Conservation (phyloP, 1,140 invertebrate species). For the Zophobas morio region DNA sequence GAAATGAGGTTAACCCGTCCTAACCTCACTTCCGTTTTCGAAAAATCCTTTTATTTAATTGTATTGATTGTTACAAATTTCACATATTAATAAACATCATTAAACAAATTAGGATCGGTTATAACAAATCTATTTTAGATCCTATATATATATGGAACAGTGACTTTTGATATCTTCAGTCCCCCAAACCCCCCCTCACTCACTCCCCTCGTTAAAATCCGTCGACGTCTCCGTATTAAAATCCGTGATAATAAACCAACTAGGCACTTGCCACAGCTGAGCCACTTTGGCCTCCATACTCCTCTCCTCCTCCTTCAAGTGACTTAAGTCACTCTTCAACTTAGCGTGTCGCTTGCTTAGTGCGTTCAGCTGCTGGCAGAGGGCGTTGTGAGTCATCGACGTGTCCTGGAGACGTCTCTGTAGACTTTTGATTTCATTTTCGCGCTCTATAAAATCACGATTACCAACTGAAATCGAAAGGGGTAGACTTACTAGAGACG, state of each 20-base stretch:
- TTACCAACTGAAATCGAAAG: conserved; percentile 15
- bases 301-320: conserved; percentile 61
- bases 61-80: no score
- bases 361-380: conserved; percentile 60
- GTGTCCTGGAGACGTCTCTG: conserved; percentile 59
- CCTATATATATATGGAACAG: no score
- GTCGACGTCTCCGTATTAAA: conserved; percentile 48
- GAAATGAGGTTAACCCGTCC: no score
- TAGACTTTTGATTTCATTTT: conserved; percentile 63
- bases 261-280: conserved; percentile 65
- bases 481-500: conserved; percentile 62
- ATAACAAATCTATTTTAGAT: no score
- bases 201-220: conserved; percentile 52
- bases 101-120: no score
- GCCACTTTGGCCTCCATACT: conserved; percentile 62
- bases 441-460: conserved; percentile 60
- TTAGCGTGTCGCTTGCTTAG: conserved; percentile 62
- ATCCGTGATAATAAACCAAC: conserved; percentile 63
- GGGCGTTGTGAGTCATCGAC: conserved; percentile 57
- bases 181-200: conserved; percentile 1
- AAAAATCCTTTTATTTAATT: no score
- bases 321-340: conserved; percentile 61
- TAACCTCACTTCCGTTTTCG: no score
- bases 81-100: no score
- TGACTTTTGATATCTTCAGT: no score